Conservation (phyloP, 2,888 invertebrate species). For the Muschampia plurimacula region DNA sequence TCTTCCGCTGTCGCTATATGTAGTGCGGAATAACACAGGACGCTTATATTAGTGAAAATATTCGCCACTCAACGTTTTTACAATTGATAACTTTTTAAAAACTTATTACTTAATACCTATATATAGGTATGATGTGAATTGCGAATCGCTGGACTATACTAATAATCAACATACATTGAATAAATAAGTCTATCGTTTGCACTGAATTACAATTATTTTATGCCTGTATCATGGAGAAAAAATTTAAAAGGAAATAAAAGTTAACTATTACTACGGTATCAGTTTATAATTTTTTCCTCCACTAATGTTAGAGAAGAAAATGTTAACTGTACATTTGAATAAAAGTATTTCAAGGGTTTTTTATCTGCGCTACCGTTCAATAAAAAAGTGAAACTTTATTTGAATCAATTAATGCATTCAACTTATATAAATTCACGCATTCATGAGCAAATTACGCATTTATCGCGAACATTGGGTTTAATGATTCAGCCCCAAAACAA, state of each 20-base stretch:
- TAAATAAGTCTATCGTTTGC: too few species aligned
- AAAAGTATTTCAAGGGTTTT: slow-evolving; percentile 5
- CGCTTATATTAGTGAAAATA: slow-evolving; percentile 43
- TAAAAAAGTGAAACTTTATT: slow-evolving; percentile 25
- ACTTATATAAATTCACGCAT: slow-evolving; percentile 36
- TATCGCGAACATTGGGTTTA: slow-evolving; percentile 55
- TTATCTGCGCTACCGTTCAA: slow-evolving; percentile 15
- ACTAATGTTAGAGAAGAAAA: background rate
- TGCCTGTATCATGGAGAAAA: too few species aligned
- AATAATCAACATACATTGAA: too few species aligned
- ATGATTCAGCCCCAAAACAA: slow-evolving; percentile 65
- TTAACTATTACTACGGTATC: too few species aligned
- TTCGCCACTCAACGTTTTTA: background rate
- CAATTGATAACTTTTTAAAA: background rate
- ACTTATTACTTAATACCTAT: too few species aligned
- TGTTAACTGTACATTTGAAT: background rate
- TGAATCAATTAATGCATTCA: slow-evolving; percentile 18
- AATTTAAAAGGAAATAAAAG: too few species aligned
- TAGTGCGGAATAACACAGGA: slow-evolving; percentile 58
- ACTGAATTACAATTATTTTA: too few species aligned
- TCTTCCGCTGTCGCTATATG: slow-evolving; percentile 72
- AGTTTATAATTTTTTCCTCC: background rate
- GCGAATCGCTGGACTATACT: too few species aligned
- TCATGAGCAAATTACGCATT: slow-evolving; percentile 52
- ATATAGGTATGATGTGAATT: too few species aligned